Conservation (phyloP, 2,888 invertebrate species). For the Perizoma flavofasciatum region DNA sequence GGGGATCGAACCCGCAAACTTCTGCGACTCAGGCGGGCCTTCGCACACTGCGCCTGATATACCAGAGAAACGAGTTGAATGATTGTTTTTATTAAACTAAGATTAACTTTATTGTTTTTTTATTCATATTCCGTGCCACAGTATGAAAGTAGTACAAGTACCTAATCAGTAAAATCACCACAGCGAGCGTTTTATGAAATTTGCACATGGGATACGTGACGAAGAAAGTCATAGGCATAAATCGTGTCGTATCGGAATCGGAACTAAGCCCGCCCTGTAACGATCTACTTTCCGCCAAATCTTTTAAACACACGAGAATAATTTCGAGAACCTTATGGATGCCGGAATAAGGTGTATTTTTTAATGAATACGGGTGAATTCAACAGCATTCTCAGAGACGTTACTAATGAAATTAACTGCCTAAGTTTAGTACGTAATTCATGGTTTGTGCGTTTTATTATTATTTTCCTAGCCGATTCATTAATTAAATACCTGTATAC, state of each 20-base stretch:
- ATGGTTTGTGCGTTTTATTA: conserved; percentile 17
- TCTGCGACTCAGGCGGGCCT: too few species aligned
- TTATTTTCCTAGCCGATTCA: conserved; percentile 19
- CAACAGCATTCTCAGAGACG: conserved; percentile 11
- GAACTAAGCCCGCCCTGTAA: conserved; percentile 50
- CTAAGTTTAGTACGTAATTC: conserved; percentile 20
- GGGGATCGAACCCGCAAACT: too few species aligned
- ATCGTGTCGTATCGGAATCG: conserved; percentile 50
- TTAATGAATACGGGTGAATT: neutral
- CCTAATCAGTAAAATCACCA: conserved; percentile 3
- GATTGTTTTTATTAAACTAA: too few species aligned
- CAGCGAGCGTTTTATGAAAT: conserved; percentile 40
- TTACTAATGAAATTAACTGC: conserved; percentile 27
- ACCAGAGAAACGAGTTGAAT: too few species aligned
- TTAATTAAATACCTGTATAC: neutral
- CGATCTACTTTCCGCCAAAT: conserved; percentile 40
- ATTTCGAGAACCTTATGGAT: conserved; percentile 20
- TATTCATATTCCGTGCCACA: too few species aligned
- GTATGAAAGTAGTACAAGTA: too few species aligned
- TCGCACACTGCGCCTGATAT: too few species aligned
- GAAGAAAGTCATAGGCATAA: conserved; percentile 54
- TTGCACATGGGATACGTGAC: conserved; percentile 49
- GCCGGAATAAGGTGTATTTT: conserved; percentile 20
- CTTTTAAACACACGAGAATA: conserved; percentile 15
- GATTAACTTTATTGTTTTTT: too few species aligned